Base-by-base conservation (phyloP, 2,113 vertebrate species). In the Arothron firmamentum region DNA sequence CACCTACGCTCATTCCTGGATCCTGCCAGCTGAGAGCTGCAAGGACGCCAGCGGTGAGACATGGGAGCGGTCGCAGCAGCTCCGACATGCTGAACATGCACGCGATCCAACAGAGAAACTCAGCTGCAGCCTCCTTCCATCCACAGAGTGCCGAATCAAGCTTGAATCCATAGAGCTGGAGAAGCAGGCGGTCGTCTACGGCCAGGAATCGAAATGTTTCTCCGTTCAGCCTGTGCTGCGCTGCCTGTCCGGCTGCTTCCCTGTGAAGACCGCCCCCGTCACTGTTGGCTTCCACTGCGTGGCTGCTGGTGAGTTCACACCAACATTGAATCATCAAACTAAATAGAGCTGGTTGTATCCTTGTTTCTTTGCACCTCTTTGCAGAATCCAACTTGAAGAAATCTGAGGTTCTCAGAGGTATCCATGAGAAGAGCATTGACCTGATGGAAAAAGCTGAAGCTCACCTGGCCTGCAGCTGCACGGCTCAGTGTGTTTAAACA, bases 1-100 rank as follows among this genome's bases (percentile, higher is more conserved):
- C 59, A 93, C 88, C 74, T 93, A 85, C 59, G 82, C 80, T 65
- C 90, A 92, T 59, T 92, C 92, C 53, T 94, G 93, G 93, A 88
- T 92, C 50, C 50, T 92, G 64, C 20, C 90, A 43, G 87, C 88
- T 65, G 70, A 87, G 23, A 87, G 85, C 51, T 94, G 92, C 80
- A 69, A 53, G 10, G 85, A 87, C 53, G 54, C n/a, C 42, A 65
- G 64, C 20, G 62, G 85, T 89, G n/a, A 47, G 34, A 38, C 34
- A 4, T 9, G 11, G 34, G 34, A 38, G 34, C 1, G 34, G 9
- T 11, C 34, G 11, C 8, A 38, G 34, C 34, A 38, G 34, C 34
- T 38, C 9, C 12, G 34, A 17, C 7, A 10, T 38, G 34, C 34
- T 12, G 25, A 12, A 38, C 34, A 12, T 0, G 34, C 34, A 38